Conservation (phyloP, 2,888 invertebrate species). For the Cryptophagus acutangulus region DNA sequence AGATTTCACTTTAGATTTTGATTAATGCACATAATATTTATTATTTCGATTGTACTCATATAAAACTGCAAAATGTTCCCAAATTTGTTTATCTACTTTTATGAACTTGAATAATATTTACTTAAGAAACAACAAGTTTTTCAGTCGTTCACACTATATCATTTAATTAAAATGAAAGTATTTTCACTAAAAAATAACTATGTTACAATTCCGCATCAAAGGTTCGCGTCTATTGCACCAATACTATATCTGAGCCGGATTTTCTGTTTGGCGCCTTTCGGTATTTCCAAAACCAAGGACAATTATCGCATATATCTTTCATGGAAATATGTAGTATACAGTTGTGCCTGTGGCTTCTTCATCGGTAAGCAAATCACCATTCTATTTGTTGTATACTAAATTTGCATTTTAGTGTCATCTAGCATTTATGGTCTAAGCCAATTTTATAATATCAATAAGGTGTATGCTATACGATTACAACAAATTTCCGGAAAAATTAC, state of each 20-base stretch:
- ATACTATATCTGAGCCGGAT: background rate
- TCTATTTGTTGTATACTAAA: no score
- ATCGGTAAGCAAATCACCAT: constrained; percentile 1
- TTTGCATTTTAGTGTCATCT: background rate
- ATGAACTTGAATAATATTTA: no score
- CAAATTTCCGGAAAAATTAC: background rate
- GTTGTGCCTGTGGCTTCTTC: background rate
- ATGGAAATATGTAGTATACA: background rate
- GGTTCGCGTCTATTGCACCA: background rate
- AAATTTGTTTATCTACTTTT: no score
- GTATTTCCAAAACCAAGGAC: background rate
- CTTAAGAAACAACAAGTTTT: no score
- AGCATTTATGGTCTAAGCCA: background rate
- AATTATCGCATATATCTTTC: constrained; percentile 2
- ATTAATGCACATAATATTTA: no score
- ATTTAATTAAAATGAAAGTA: no score
- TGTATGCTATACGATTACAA: background rate
- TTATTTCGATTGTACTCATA: no score
- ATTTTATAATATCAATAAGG: background rate
- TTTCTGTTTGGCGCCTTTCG: background rate
- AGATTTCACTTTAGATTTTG: no score
- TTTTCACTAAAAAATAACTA: no score
- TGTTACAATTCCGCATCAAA: no score
- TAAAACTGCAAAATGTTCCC: no score
- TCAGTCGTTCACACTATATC: no score